These are phyloP conservation scores for Parauchenoglanis ngamensis DNA, from an alignment of 2,797 vertebrate species.

Conservation along the genomic window DNA sequence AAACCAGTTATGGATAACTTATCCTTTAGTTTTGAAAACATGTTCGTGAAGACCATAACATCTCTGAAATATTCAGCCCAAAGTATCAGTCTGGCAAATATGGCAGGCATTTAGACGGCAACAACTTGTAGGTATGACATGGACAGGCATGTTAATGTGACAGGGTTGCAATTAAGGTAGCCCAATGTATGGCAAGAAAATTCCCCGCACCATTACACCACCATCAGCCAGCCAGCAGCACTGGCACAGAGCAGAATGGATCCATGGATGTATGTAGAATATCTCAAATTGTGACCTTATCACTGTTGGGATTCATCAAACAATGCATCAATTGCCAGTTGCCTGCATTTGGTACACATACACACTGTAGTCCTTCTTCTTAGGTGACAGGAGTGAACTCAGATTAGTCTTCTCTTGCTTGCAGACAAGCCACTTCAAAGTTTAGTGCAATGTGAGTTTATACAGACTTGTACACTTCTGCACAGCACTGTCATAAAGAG, in stretches of 20 bases:
- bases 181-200: not conserved
- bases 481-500: not conserved
- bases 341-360: not conserved
- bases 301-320: slow-evolving; percentile 7
- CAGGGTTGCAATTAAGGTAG: not conserved
- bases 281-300: not conserved
- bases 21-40: not conserved
- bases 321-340: not conserved
- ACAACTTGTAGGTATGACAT: not conserved
- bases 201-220: not conserved
- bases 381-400: not conserved
- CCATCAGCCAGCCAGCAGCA: not conserved
- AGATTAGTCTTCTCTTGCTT: not conserved
- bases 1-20: slow-evolving; percentile 3
- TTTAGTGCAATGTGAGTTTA: not conserved
- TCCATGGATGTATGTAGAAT: not conserved
- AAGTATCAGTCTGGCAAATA: no score
- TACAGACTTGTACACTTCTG: not conserved
- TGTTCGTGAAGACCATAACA: not conserved
- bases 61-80: not conserved
- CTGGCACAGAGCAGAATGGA: not conserved
- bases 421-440: not conserved
- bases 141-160: not conserved
- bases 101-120: not conserved
- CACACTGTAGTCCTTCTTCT: not conserved